Evolutionary conservation across 2,888 invertebrate genomes (phyloP).

Genomic region (Drosophila mayaguana): DNA sequence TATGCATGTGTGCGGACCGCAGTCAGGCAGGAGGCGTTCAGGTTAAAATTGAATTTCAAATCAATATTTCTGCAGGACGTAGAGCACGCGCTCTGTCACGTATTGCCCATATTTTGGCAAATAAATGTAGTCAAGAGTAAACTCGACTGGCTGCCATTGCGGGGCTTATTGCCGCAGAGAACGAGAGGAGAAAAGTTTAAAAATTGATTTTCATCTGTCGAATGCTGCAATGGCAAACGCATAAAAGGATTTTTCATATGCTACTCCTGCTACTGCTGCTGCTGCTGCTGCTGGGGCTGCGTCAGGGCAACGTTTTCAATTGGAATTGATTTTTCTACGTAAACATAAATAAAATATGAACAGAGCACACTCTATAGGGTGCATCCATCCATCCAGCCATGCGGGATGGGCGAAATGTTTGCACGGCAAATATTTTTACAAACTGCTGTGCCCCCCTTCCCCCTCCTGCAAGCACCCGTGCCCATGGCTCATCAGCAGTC

Average conservation of each 20-base stretch:
- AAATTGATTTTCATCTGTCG: constrained; percentile 76
- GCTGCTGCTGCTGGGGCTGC: not conserved
- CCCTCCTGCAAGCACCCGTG: too few species aligned
- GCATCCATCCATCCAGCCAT: constrained; percentile 9
- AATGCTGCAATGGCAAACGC: constrained; percentile 46
- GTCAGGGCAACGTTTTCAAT: constrained; percentile 53
- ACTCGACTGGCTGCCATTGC: constrained; percentile 41
- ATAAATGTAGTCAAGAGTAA: constrained; percentile 81
- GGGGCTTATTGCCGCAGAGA: constrained; percentile 54
- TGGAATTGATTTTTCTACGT: constrained; percentile 78
- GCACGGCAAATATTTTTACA: constrained; percentile 70
- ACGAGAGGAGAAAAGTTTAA: constrained; percentile 63
- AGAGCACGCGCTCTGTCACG: constrained; percentile 50
- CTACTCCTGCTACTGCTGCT: constrained; percentile 19
- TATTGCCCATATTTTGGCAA: constrained; percentile 79
- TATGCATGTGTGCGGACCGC: constrained; percentile 19
- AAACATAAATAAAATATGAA: constrained; percentile 82
- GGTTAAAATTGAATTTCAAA: constrained; percentile 56
- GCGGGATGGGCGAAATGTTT: constrained; percentile 31
- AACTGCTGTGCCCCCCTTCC: constrained; percentile 21
- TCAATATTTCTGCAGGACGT: constrained; percentile 55
- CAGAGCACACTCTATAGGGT: constrained; percentile 35
- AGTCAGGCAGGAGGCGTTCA: constrained; percentile 15
- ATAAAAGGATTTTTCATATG: constrained; percentile 74
- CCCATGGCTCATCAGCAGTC: constrained; percentile 71